Evolutionary conservation across 2,113 vertebrate genomes (phyloP), one percentile per base, ranked within the genome.

Genomic region (Nestor notabilis): DNA sequence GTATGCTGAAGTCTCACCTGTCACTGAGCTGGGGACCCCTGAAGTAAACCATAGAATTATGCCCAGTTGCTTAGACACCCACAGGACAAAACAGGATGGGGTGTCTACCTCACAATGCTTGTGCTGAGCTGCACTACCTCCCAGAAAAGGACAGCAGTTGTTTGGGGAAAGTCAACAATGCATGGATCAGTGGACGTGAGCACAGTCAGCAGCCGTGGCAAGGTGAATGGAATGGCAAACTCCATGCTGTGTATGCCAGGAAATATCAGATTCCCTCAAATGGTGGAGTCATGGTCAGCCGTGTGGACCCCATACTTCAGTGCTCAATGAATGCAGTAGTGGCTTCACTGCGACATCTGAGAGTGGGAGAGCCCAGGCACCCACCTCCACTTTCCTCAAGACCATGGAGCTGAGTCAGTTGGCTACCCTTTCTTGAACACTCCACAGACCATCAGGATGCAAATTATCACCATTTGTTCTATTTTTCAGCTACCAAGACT

Each of bases 231-330:
- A 13, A 18, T 20, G 28, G 2, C 4, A 19, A 82, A 11, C 14
- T 21, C 41, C 53, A 31, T 2, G 0, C 0, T 7, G 33, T 12
- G 20, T 21, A 5, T 11, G 20, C 46, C 65, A 49, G 65, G 50
- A 50, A 60, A 58, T 11, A n/a, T 27, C n/a, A 35, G 55, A 61
- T 24, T 7, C 46, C 49, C 20, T 16, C 47, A 60, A 58, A 63
- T 0, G 0, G 35, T 8, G 10, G 50, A 58, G 41, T 27, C 37
- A 17, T 17, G 13, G 15, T 12, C 4, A 9, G 37, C 29, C 9
- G 11, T 7, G 16, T 27, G 31, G 58, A 56, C 18, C 49, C 43
- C 53, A 65, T 39, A 21, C 35, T 39, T 31, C 79, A 27, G 13
- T 12, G 60, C 41, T 68, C n/a, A n/a, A n/a, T n/a, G 31, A 35